Base-by-base conservation (phyloP, 2,888 invertebrate genomes). In the Apamea epomidion region DNA sequence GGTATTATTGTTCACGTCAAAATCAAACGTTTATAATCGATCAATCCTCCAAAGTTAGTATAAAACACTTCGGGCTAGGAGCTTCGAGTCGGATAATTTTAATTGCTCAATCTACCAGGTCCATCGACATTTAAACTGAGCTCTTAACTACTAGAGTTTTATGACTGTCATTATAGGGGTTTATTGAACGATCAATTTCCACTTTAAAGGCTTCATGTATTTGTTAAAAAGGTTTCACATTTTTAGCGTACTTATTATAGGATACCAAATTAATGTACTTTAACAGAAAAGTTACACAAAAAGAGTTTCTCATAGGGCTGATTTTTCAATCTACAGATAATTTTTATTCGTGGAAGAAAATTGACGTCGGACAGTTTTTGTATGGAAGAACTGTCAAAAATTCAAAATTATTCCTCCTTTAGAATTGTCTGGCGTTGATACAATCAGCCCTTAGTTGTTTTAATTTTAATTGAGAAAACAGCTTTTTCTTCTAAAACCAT, bases 31-130 rank as follows among this genome's bases (percentile, higher is more conserved):
- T 74, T 73, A 4, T 16, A 75, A 69, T 69, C 58, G 65, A 83
- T 80, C 48, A 83, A 73, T 70, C 5, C 25, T 5, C n/a, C 29
- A n/a, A 77, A 82, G 60, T 83, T 68, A 32, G n/a, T 60, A 18
- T 68, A 45, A 45, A 37, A 77, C 68, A 45, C 68, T 51, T 72
- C 18, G 16, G 18, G 25, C 48, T 32, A 29, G 68, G 65, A 21
- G 48, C 62, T 58, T 60, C 32, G 21, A 68, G 45, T 69, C 2
- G 16, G 51, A 54, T 73, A 68, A 83, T 51, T 80, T 83, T 84
- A 62, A 84, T 70, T 74, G 65, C 54, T 80, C 48, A 48, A 48
- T 48, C 48, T 16, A 48, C 25, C 25, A 29, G 32, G 68, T 65
- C 75, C 54, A 76, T 37, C 16, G 64, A 60, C 60, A 45, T 80